Base-by-base conservation (phyloP, 2,888 invertebrate species). In the Ctena decussata region DNA sequence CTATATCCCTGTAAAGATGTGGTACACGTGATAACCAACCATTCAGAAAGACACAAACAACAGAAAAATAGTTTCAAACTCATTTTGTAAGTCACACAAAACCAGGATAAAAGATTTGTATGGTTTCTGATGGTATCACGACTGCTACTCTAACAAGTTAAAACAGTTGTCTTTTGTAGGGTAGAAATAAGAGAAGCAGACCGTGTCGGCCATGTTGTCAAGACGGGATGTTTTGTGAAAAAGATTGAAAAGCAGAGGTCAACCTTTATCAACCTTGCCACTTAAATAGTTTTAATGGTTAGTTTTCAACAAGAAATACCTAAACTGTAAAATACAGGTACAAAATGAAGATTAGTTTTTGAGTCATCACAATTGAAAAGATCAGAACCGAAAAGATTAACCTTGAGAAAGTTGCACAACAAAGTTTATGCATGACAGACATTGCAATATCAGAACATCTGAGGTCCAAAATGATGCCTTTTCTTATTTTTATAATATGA, bases 141-240 rank as follows among this genome's bases (percentile, higher is more conserved):
- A 35, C 35, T 65, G 65, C 35, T 65, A 65, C 65, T 65, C 65
- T 65, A 65, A 65, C 65, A 65, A 35, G 65, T 21, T 65, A 65
- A 65, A 65, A 65, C 65, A 65, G 65, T 65, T 65, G 65, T 3
- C 35, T 65, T 35, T 65, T 65, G 65, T 65, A 35, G 35, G 65
- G 65, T 65, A 65, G 41, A 77, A 82, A 73, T 65, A 60, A 60
- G 79, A 75, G 65, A 72, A 80, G 65, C 80, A 75, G 76, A 79
- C 76, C 74, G 71, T 74, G 44, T 27, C 65, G 73, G 80, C 60
- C 84, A 72, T 80, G 72, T 80, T 77, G 71, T 77, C 80, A 41
- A 69, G 73, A 83, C 75, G 77, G 73, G 84, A 80, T 80, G 80
- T 73, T 65, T 65, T 65, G 65, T 65, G 65, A 65, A 65, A 65